Evolutionary conservation across 2,113 vertebrate species (phyloP).

Genomic region (Tachycineta bicolor): DNA sequence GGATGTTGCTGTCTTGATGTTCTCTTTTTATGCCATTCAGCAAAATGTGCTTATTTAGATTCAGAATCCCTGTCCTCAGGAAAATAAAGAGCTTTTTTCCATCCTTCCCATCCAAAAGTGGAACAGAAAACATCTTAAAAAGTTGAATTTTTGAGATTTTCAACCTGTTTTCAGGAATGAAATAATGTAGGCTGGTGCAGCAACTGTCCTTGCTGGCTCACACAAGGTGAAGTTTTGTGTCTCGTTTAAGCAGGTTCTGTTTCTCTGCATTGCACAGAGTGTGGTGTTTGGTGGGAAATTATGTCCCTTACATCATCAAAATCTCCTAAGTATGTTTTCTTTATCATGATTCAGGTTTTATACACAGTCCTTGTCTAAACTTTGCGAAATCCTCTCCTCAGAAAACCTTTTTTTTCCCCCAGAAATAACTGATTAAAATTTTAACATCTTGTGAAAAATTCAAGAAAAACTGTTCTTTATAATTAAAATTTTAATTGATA

Average conservation of each 20-base stretch:
- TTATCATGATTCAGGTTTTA: not conserved
- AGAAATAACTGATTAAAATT: slow-evolving; percentile 17
- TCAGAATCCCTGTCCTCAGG: not conserved
- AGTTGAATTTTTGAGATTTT: not conserved
- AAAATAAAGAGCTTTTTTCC: not conserved
- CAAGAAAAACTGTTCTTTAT: not conserved
- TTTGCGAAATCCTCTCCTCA: not conserved
- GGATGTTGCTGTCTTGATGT: not conserved
- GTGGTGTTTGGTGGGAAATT: not conserved
- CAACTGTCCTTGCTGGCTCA: rapidly evolving
- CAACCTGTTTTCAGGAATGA: not conserved
- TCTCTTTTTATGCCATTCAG: not conserved
- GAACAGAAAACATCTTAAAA: not conserved
- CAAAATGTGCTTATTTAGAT: not conserved
- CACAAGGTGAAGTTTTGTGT: not conserved
- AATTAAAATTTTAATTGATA: slow-evolving; percentile 57
- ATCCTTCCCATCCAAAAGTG: not conserved
- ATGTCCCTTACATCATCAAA: not conserved
- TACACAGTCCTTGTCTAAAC: not conserved
- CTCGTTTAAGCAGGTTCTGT: not conserved
- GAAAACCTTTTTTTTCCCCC: rapidly evolving
- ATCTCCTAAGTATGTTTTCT: not conserved
- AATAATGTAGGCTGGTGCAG: not conserved
- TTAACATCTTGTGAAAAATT: slow-evolving; percentile 32
- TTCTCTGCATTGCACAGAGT: not conserved